A percentile compares a stretch with the other conserved stretches of the same genome.
Conservation (phyloP, 2,888 invertebrate species). For the Hyposoter didymator region DNA sequence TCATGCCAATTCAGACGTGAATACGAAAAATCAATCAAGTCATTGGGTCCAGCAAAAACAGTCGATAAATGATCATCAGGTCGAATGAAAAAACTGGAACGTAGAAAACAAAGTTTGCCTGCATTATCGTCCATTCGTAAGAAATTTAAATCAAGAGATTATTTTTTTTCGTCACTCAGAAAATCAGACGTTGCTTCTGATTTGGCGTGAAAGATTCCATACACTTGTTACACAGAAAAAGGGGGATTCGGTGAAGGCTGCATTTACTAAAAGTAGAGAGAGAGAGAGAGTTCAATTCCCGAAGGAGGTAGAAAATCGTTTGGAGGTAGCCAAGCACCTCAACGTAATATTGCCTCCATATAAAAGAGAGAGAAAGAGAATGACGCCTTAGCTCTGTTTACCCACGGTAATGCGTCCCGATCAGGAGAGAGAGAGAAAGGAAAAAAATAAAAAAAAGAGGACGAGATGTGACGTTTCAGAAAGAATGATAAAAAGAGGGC, state of each 20-base stretch:
- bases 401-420: neutral
- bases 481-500: constrained; percentile 20
- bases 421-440: constrained; percentile 7
- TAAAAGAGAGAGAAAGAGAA: constrained; percentile 8
- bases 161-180: neutral
- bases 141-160: neutral
- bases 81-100: neutral
- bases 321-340: neutral
- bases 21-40: neutral
- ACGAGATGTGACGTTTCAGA: neutral
- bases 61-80: neutral
- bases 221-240: constrained; percentile 7
- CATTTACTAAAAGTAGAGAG: neutral
- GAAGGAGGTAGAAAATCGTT: constrained; percentile 8
- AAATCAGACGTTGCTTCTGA: neutral
- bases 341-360: constrained; percentile 5
- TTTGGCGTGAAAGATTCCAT: constrained; percentile 12
- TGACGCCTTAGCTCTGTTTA: constrained; percentile 14
- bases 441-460: neutral
- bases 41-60: neutral
- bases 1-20: neutral
- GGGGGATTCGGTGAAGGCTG: neutral
- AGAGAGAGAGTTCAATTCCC: neutral
- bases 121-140: neutral
- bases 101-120: neutral